These are phyloP conservation scores for Leptinotarsa rubiginosa DNA, from an alignment of 2,888 invertebrate species.

Conservation along the genomic window DNA sequence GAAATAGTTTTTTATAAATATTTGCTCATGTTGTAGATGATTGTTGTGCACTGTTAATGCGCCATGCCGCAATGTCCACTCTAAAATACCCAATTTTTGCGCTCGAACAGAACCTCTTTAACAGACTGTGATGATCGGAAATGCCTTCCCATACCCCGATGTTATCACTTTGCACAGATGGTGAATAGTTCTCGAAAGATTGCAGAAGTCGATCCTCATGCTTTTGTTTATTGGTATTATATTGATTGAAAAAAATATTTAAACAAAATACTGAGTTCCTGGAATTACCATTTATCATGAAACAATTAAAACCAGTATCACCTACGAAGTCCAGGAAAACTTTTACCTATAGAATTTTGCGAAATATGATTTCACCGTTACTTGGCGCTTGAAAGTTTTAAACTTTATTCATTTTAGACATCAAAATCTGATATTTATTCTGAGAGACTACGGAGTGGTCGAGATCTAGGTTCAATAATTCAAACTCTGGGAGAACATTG, in stretches of 20 bases:
- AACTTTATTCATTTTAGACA: no score
- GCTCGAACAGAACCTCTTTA: constrained; percentile 62
- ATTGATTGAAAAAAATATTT: neutral
- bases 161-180: constrained; percentile 58
- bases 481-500: no score
- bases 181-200: constrained; percentile 41
- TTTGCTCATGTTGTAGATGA: constrained; percentile 64
- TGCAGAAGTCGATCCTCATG: constrained; percentile 40
- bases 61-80: constrained; percentile 64
- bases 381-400: no score
- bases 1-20: constrained; percentile 62
- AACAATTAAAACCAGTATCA: neutral
- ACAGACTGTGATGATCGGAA: constrained; percentile 69
- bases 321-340: no score
- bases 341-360: no score
- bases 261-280: neutral
- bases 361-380: neutral
- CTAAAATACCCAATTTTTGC: constrained; percentile 57
- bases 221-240: constrained; percentile 5
- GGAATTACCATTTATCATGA: neutral
- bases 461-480: no score
- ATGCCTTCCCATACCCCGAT: constrained; percentile 66
- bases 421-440: no score
- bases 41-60: constrained; percentile 65
- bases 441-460: no score